Evolutionary conservation across 2,113 vertebrate species (phyloP), one percentile per base, ranked within the genome.

Genomic region (Crotalus helleri): DNA sequence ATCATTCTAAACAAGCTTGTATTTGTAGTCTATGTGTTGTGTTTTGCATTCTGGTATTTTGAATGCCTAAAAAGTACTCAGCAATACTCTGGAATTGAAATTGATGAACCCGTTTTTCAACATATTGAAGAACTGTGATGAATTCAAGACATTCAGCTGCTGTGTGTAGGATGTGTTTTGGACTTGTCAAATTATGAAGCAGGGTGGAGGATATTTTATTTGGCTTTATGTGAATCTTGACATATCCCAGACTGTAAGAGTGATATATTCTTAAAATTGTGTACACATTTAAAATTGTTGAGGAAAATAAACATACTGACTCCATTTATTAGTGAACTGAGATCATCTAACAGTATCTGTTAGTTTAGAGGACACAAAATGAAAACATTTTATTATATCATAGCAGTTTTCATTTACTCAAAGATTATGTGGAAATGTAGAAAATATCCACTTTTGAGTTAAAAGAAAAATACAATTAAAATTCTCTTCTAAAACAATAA

Each of bases 121-220:
- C 2, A 33, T 39, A 81, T 26, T 29, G 13, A 91, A 94, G 6
- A 53, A 23, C 54, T 5, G 51, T 58, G 69, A 24, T 39, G 23
- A 55, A 93, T 7, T 88, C 3, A 24, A 23, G 89, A 7, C 85
- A 39, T 13, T 24, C 90, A 51, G 90, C 39, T 89, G 39, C 3
- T 69, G 4, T 46, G 3, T 23, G 33, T 1, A 53, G 23, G 10
- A 88, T 91, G 91, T 94, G 5, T 86, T 29, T 26, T 46, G 21
- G n/a, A 90, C 0, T 90, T 92, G 15, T 51, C 46, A 90, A 54
- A 49, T 53, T 55, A 13, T 57, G 58, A 64, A 57, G 57, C 46
- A 87, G 81, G 57, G 58, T 91, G 49, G 58, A 69, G 89, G 44
- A 46, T 91, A 69, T 69, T 64, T 93, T 61, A 92, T 57, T 92